These are phyloP conservation scores for Lepidurus arcticus DNA, from an alignment of 1,140 invertebrate species.

Conservation along the genomic window DNA sequence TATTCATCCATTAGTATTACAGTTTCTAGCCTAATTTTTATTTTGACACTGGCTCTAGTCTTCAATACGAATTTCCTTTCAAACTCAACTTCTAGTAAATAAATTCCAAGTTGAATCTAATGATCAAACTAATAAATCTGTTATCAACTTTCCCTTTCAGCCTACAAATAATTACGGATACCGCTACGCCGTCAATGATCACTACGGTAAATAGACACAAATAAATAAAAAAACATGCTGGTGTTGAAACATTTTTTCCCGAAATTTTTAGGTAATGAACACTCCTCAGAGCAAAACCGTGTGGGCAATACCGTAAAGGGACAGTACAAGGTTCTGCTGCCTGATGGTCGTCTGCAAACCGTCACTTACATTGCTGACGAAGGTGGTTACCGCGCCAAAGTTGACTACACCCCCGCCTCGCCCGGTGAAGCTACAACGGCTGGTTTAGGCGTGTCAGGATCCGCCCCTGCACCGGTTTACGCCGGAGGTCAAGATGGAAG, in stretches of 20 bases:
- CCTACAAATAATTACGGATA: conserved; percentile 26
- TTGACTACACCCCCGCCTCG: conserved; percentile 33
- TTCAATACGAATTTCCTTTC: not conserved
- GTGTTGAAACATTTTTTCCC: not conserved
- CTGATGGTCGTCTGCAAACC: conserved; percentile 34
- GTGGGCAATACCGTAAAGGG: conserved; percentile 31
- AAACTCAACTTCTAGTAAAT: not conserved
- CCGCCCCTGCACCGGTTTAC: not conserved
- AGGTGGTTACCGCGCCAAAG: conserved; percentile 34
- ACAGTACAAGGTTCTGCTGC: conserved; percentile 34
- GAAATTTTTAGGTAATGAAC: conserved; percentile 30
- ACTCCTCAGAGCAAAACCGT: conserved; percentile 33
- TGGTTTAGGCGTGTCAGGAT: not conserved
- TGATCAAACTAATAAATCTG: not conserved
- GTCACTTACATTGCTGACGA: conserved; percentile 35
- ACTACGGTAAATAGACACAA: not conserved
- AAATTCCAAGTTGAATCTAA: not conserved
- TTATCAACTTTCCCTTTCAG: not conserved
- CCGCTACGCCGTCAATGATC: conserved; percentile 34
- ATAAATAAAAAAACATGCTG: not conserved
- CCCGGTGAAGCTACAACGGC: conserved; percentile 34
- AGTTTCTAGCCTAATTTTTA: no score
- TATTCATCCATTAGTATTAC: no score
- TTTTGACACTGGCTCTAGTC: no score
- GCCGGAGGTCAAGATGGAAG: not conserved